Evolutionary conservation across 2,797 vertebrate species (phyloP).

Genomic region (Linurgus olivaceus): DNA sequence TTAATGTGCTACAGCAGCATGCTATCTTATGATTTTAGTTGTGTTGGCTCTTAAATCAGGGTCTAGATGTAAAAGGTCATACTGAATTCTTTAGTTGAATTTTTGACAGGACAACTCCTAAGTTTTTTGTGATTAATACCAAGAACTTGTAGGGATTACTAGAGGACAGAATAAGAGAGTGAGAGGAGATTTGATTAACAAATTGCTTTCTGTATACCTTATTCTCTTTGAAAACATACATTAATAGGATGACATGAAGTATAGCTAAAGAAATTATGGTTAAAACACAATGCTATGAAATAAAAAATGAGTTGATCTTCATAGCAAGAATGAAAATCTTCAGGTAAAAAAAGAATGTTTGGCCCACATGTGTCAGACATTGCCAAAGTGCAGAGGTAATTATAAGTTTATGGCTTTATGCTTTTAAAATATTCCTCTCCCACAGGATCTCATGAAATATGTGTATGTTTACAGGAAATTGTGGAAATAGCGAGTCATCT

Average conservation of each 20-base stretch:
- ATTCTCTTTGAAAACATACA: neutral
- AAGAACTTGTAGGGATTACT: neutral
- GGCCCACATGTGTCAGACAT: neutral
- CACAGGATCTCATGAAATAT: constrained; percentile 17
- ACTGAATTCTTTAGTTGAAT: constrained; percentile 24
- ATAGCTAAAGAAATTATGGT: neutral
- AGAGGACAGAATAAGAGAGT: neutral
- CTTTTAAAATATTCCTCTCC: neutral
- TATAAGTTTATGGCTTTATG: neutral
- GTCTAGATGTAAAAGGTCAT: constrained; percentile 62
- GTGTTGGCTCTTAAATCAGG: constrained; percentile 65
- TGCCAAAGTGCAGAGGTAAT: neutral
- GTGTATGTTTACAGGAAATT: constrained; percentile 48
- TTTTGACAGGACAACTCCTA: constrained; percentile 3
- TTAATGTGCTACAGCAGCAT: constrained; percentile 62
- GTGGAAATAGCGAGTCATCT: constrained; percentile 38
- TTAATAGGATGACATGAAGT: neutral
- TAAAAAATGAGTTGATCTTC: neutral
- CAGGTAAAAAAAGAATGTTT: neutral
- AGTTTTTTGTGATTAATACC: constrained; percentile 12
- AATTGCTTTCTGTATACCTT: neutral
- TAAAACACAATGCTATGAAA: neutral
- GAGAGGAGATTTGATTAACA: neutral
- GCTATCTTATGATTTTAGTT: constrained; percentile 37
- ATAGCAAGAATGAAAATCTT: neutral